A percentile compares a stretch with the other conserved stretches of the same genome.
Conservation (phyloP, 2,888 invertebrate species). For the Cyclophora punctaria region DNA sequence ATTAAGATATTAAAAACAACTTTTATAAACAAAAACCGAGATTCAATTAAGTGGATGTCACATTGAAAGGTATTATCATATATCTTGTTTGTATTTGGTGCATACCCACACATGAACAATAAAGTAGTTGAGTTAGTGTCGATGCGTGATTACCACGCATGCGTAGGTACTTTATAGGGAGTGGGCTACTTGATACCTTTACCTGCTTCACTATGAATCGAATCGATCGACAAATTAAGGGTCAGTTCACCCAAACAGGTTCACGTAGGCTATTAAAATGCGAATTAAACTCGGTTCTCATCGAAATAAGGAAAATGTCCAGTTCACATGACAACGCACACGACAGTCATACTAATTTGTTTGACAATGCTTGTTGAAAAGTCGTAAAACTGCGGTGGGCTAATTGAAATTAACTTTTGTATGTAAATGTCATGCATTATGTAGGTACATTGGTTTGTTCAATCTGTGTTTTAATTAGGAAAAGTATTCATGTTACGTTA, state of each 20-base stretch:
- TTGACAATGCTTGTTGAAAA: neutral
- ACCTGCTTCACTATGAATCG: constrained; percentile 16
- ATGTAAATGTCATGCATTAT: neutral
- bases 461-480: too few relatives aligned
- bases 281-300: constrained; percentile 40
- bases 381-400: neutral
- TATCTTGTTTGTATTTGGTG: too few relatives aligned
- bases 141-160: constrained; percentile 7
- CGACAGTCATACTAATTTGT: constrained; percentile 37
- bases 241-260: constrained; percentile 12
- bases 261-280: constrained; percentile 18
- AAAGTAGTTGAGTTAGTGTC: constrained; percentile 8
- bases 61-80: too few relatives aligned
- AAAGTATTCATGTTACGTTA: too few relatives aligned
- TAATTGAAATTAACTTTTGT: neutral
- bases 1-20: too few relatives aligned
- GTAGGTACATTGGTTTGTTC: too few relatives aligned
- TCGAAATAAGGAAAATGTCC: constrained; percentile 38
- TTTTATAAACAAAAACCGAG: too few relatives aligned
- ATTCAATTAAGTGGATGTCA: too few relatives aligned
- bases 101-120: neutral
- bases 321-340: constrained; percentile 46
- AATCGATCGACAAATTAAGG: constrained; percentile 25
- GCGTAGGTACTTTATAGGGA: constrained; percentile 8
- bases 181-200: constrained; percentile 7